phyloP scores from a whole-genome alignment of 2,113 vertebrate genomes.

The Tamias sibiricus region DNA sequence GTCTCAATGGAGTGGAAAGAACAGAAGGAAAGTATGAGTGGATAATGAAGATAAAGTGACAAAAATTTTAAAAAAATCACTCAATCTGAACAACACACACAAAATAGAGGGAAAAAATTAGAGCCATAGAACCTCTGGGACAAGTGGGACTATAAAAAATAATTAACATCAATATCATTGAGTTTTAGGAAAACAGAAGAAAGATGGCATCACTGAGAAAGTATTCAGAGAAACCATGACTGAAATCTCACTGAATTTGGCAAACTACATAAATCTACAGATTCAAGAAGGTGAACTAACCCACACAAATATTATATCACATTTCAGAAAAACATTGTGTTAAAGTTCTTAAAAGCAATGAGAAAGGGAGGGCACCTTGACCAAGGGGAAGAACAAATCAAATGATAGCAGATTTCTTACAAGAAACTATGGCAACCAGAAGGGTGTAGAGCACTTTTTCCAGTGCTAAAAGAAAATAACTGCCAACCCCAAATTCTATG shows the following conservation, averaged over 20 bases:
- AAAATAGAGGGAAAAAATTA: not conserved
- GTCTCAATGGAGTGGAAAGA: not conserved
- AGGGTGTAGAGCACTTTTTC: not conserved
- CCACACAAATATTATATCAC: not conserved
- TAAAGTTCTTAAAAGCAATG: not conserved
- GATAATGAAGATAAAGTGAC: not conserved
- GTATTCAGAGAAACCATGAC: not conserved
- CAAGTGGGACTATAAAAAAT: not conserved
- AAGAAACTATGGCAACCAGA: not conserved
- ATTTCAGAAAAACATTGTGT: not conserved
- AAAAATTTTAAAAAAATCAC: not conserved
- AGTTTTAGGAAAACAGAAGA: not conserved
- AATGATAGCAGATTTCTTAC: not conserved
- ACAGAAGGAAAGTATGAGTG: not conserved
- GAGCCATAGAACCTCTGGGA: not conserved
- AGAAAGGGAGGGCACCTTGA: not conserved
- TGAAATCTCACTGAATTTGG: not conserved
- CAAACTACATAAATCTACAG: not conserved
- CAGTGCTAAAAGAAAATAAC: not conserved
- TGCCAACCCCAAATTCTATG: not conserved
- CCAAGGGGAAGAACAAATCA: not conserved
- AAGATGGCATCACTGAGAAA: not conserved
- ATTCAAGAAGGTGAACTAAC: not conserved
- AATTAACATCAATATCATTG: not conserved
- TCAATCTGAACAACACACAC: not conserved